These are phyloP conservation scores for Toxonevra muliebris DNA, from an alignment of 2,888 invertebrate genomes.

Conservation along the genomic window DNA sequence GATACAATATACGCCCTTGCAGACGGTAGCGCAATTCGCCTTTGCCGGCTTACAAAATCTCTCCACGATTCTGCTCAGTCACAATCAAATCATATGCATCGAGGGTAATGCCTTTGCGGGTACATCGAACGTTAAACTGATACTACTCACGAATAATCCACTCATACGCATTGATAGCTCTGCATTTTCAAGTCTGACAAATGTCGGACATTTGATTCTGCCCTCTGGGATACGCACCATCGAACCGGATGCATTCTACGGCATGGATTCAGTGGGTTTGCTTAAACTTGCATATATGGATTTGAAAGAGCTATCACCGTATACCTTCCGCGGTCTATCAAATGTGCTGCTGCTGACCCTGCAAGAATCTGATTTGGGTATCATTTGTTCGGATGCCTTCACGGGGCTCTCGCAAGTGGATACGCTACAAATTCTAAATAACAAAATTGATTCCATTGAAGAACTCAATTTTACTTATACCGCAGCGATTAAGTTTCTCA, in stretches of 20 bases:
- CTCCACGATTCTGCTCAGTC: slow-evolving; percentile 74
- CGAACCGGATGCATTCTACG: slow-evolving; percentile 83
- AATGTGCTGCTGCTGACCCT: slow-evolving; percentile 80
- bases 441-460: slow-evolving; percentile 84
- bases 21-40: slow-evolving; percentile 82
- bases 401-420: slow-evolving; percentile 78
- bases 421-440: slow-evolving; percentile 80
- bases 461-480: slow-evolving; percentile 77
- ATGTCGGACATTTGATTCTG: slow-evolving; percentile 83
- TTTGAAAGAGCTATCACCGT: slow-evolving; percentile 73
- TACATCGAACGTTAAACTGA: slow-evolving; percentile 82
- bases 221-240: slow-evolving; percentile 81
- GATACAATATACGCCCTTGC: slow-evolving; percentile 86
- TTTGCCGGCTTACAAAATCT: slow-evolving; percentile 87
- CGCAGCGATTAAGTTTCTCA: slow-evolving; percentile 76
- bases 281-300: slow-evolving; percentile 88
- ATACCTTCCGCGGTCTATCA: slow-evolving; percentile 80
- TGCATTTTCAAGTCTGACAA: slow-evolving; percentile 84
- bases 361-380: slow-evolving; percentile 84
- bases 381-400: slow-evolving; percentile 79
- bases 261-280: slow-evolving; percentile 82
- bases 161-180: slow-evolving; percentile 81
- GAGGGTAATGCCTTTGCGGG: slow-evolving; percentile 86
- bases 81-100: slow-evolving; percentile 77
- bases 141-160: slow-evolving; percentile 86